Evolutionary conservation across 92 coral and sea anemone genomes (phyloP).

Genomic region (Paramuricea clavata): DNA sequence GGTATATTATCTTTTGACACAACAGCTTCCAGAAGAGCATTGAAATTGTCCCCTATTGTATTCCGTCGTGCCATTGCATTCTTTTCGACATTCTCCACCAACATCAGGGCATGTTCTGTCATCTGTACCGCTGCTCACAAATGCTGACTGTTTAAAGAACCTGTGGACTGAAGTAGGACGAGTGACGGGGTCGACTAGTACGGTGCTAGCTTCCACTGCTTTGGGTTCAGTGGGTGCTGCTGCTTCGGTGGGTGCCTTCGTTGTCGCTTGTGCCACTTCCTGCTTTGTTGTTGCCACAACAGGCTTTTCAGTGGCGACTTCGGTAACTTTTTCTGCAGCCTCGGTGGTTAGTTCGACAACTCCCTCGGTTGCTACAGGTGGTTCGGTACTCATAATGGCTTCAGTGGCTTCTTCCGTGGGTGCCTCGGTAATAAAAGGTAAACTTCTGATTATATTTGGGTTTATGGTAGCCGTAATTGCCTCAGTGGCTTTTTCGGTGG

Average conservation of each 20-base stretch:
- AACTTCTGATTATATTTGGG: not conserved
- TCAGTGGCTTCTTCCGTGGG: not conserved
- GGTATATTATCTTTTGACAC: not conserved
- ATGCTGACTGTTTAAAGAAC: constrained; percentile 1
- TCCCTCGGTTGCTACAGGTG: not conserved
- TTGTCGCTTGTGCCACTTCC: not conserved
- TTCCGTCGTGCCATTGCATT: not conserved
- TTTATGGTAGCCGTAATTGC: not conserved
- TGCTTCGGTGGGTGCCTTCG: not conserved
- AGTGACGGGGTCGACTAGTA: not conserved
- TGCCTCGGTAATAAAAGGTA: not conserved
- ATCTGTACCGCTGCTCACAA: not conserved
- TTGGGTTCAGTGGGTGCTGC: not conserved
- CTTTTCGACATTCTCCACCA: not conserved
- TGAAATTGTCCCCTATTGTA: not conserved
- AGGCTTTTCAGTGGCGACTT: not conserved
- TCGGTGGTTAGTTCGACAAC: not conserved
- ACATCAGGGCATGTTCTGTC: not conserved
- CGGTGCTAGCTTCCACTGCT: not conserved
- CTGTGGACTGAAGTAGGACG: constrained; percentile 11
- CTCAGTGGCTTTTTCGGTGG: not conserved
- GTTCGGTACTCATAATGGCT: not conserved
- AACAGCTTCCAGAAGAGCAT: not conserved
- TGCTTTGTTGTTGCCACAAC: not conserved
- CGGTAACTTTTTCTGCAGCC: not conserved